Conservation (phyloP, 2,888 invertebrate genomes). For the Scaptodrosophila latifasciaeformis region DNA sequence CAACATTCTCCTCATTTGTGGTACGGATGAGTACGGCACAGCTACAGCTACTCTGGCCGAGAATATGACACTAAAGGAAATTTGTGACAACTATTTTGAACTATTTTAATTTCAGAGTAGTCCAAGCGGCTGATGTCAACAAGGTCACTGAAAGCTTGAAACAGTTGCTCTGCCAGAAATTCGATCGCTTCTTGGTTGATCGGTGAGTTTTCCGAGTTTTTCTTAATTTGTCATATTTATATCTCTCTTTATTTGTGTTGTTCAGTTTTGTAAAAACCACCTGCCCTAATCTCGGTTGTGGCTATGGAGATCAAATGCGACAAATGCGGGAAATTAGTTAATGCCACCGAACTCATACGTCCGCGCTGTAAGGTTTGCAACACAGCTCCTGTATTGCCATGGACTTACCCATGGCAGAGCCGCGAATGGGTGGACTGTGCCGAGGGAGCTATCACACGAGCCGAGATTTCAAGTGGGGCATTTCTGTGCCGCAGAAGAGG, state of each 20-base stretch:
- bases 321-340: constrained; percentile 95
- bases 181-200: constrained; percentile 87
- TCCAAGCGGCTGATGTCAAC: constrained; percentile 89
- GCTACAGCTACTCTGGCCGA: constrained; percentile 98
- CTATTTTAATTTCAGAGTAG: constrained; percentile 80
- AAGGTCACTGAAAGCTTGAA: constrained; percentile 89
- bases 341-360: constrained; percentile 89
- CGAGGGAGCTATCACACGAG: constrained; percentile 86
- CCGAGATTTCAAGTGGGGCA: constrained; percentile 99
- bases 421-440: constrained; percentile 83
- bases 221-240: too few species aligned
- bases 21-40: constrained; percentile 99
- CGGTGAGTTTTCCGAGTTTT: constrained; percentile 65
- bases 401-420: constrained; percentile 90
- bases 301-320: constrained; percentile 96
- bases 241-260: neutral
- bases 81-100: constrained; percentile 96
- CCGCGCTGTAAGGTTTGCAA: constrained; percentile 93
- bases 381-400: constrained; percentile 83
- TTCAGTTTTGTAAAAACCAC: constrained; percentile 94
- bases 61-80: constrained; percentile 89
- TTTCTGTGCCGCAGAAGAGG: constrained; percentile 93
- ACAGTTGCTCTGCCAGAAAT: constrained; percentile 92
- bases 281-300: constrained; percentile 91
- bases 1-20: constrained; percentile 92